Base-by-base conservation (phyloP, 1,140 invertebrate species). In the Bactericera cockerelli region DNA sequence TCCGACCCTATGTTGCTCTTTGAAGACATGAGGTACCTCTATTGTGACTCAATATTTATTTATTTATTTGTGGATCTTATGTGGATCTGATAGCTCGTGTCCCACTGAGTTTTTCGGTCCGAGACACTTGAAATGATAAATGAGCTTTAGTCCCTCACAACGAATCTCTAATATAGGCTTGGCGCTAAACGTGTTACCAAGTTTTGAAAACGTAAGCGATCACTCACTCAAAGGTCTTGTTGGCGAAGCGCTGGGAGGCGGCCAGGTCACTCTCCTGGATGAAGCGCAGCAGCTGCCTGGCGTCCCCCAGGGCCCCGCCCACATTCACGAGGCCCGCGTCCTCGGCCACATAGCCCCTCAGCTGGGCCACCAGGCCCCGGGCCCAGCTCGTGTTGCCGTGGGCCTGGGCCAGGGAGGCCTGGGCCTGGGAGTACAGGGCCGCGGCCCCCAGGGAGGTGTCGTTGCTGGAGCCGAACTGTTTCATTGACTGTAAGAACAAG, bases 311-410 rank as follows among this genome's bases (percentile, higher is more conserved):
- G 0, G 76, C 77, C 60, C 76, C 75, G 39, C 77, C 75, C 2
- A 80, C 75, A 61, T 77, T 79, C 19, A 81, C 65, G 66, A 77
- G 77, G 31, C 74, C 76, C 55, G 76, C 73, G 1, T 78, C 76
- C 36, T 72, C 72, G 2, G 75, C 53, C 13, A 58, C 39, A 57
- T 67, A 82, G 65, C 39, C 70, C 68, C 8, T 64, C 65, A 31
- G 76, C 73, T 25, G 72, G 70, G 54, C 69, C 3, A 62, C 60
- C 39, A 64, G 24, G 16, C 59, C 63, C 64, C 25, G 42, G 42
- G 19, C 19, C 42, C 4, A 4, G 22, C n/a, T 19, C 22, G 19
- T 19, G 19, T 49, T 49, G 42, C 8, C n/a, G 6, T 49, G n/a
- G 8, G 19, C 42, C n/a, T 49, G 42, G 4, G n/a, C 22, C 8